phyloP scores from a whole-genome alignment of 2,113 vertebrate genomes.

The Alethe diademata region DNA sequence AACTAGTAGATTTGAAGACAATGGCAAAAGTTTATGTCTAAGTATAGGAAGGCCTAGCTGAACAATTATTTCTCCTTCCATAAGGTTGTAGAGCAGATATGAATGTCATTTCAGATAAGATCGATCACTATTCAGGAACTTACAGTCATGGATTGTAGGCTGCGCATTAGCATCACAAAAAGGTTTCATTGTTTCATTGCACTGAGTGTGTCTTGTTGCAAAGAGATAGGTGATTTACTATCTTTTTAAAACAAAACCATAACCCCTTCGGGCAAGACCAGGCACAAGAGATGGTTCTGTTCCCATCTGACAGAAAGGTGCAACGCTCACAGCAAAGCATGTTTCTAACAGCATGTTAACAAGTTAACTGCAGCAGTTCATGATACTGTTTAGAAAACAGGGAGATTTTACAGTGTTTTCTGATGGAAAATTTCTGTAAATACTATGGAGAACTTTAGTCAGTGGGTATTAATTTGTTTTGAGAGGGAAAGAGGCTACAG shows the following conservation, averaged over 20 bases:
- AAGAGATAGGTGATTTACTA: not conserved
- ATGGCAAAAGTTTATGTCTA: not conserved
- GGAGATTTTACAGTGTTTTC: not conserved
- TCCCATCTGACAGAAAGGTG: not conserved
- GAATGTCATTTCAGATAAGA: not conserved
- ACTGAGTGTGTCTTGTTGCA: not conserved
- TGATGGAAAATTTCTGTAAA: not conserved
- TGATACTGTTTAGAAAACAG: not conserved
- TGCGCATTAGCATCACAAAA: not conserved
- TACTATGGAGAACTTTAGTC: not conserved
- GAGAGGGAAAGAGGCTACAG: not conserved
- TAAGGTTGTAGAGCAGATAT: not conserved
- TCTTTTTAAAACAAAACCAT: not conserved
- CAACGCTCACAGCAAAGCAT: not conserved
- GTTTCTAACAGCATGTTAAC: not conserved
- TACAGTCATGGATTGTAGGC: not conserved
- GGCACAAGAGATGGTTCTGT: not conserved
- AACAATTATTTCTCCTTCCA: not conserved
- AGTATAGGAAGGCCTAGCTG: not conserved
- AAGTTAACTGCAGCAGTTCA: not conserved
- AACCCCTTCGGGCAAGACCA: not conserved
- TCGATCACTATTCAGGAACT: fast-evolving
- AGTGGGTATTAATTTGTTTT: not conserved
- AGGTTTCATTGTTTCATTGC: not conserved
- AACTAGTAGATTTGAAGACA: not conserved